Percentiles rank a stretch among this genome's conserved stretches.
phyloP scores from a whole-genome alignment of 92 coral and sea anemone species.

The Parazoanthus swiftii region DNA sequence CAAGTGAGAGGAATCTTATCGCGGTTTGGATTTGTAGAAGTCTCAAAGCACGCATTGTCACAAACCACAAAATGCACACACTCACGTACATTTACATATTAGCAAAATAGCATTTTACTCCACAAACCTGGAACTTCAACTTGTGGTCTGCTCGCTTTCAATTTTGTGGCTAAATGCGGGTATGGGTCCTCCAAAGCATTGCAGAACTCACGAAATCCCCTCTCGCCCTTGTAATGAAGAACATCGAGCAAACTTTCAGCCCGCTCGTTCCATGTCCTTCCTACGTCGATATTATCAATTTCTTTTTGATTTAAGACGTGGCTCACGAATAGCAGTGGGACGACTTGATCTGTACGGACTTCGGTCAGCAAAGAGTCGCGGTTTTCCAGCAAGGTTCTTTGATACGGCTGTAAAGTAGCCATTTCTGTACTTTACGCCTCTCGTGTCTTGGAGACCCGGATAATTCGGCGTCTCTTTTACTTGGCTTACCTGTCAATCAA shows the following conservation, averaged over 20 bases:
- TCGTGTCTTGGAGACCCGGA: conserved; percentile 50
- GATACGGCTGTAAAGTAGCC: conserved; percentile 83
- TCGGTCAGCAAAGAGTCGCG: conserved; percentile 75
- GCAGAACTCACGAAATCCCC: conserved; percentile 79
- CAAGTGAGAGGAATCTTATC: not conserved
- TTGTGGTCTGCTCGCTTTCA: conserved; percentile 64
- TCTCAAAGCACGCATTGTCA: not conserved
- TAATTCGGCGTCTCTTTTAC: conserved; percentile 33
- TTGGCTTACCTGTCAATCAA: conserved; percentile 84
- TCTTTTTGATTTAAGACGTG: conserved; percentile 72
- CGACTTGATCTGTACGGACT: conserved; percentile 65
- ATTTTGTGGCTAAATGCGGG: conserved; percentile 72
- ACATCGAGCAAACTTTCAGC: conserved; percentile 78
- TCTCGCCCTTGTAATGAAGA: conserved; percentile 85
- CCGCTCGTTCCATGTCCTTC: conserved; percentile 72
- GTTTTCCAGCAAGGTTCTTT: conserved; percentile 77
- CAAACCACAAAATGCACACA: conserved; percentile 38
- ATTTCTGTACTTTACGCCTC: conserved; percentile 52
- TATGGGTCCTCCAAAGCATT: conserved; percentile 68
- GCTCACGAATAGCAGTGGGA: conserved; percentile 64
- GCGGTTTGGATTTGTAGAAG: not conserved
- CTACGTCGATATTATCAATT: conserved; percentile 75
- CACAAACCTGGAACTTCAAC: conserved; percentile 69
- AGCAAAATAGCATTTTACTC: conserved; percentile 27
- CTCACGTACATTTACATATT: not conserved